Base-by-base conservation (phyloP, 2,113 vertebrate genomes). In the Symphodus melops region DNA sequence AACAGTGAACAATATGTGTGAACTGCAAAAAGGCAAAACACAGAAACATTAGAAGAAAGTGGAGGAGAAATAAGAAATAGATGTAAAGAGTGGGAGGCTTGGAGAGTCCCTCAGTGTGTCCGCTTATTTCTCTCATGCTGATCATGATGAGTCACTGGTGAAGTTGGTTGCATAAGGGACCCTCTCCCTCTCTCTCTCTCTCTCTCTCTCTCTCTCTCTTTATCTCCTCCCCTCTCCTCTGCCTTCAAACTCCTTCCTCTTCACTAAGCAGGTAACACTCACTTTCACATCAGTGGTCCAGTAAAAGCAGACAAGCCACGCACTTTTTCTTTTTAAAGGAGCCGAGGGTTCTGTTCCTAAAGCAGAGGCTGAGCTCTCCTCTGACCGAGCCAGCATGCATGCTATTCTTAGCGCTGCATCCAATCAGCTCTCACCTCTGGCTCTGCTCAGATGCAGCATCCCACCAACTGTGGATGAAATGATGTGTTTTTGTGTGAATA, bases 131-230 rank as follows among this genome's bases (percentile, higher is more conserved):
- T 80, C 89, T 86, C 82, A 86, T 89, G 77, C 75, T 87, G 88
- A 85, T 88, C 88, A 77, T 86, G 92, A 91, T 92, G 91, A 92
- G 85, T 93, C 91, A 93, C 85, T 91, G 83, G 84, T 86, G 79
- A 88, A 89, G 86, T 83, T 77, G 64, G 78, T 93, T 93, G 83
- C 77, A 91, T 92, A 93, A 93, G 83, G 78, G 75, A 79, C 75
- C 79, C 60, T 48, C 58, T 75, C 59, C 58, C 21, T 53, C 71
- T 78, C 64, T 64, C 58, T 78, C 64, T 61, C 21, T 56, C 68
- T 61, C 81, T 71, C 54, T 78, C 64, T 63, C 58, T 78, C 64
- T 61, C 58, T 77, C 64, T 64, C 25, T 56, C 68, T 59, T 77
- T 71, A 55, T 76, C 64, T 63, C 23, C 13, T 12, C 55, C 70